Percentiles rank a stretch among this genome's conserved stretches.
Evolutionary conservation across 2,113 vertebrate genomes (phyloP).

Genomic region (Pseudorasbora parva): DNA sequence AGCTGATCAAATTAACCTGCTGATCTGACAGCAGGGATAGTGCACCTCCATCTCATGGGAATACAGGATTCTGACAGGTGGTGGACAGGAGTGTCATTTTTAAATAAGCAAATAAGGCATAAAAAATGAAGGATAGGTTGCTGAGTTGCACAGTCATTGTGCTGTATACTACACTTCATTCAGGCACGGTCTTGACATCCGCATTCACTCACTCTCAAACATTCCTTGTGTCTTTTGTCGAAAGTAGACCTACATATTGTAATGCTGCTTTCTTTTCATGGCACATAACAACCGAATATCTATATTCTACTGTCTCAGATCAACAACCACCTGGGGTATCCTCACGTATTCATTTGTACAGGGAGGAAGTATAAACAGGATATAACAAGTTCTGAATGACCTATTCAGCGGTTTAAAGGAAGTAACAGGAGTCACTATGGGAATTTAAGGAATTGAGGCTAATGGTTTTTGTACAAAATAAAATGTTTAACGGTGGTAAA

Average conservation of each 20-base stretch:
- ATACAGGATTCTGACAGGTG: neutral
- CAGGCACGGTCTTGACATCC: slow-evolving; percentile 62
- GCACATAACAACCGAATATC: slow-evolving; percentile 1
- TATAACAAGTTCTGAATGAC: neutral
- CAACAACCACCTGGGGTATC: neutral
- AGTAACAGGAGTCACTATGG: too few species aligned
- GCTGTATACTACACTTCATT: slow-evolving; percentile 22
- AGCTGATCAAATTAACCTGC: slow-evolving; percentile 19
- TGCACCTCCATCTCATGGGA: neutral
- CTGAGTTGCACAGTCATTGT: slow-evolving; percentile 22
- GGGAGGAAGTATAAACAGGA: neutral
- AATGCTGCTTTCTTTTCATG: slow-evolving; percentile 54
- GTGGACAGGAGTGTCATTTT: slow-evolving; percentile 6
- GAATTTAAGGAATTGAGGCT: neutral
- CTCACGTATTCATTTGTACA: neutral
- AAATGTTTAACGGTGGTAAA: neutral
- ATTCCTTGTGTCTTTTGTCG: neutral
- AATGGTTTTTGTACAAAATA: neutral
- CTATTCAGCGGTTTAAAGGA: neutral
- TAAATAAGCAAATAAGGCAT: slow-evolving; percentile 27
- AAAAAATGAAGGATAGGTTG: neutral
- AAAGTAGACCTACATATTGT: slow-evolving; percentile 20
- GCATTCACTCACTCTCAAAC: neutral
- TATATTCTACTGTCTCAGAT: slow-evolving; percentile 47
- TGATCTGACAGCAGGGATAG: neutral